These are phyloP conservation scores for Malacoraja senta DNA, from an alignment of 2,797 vertebrate genomes.

Conservation along the genomic window DNA sequence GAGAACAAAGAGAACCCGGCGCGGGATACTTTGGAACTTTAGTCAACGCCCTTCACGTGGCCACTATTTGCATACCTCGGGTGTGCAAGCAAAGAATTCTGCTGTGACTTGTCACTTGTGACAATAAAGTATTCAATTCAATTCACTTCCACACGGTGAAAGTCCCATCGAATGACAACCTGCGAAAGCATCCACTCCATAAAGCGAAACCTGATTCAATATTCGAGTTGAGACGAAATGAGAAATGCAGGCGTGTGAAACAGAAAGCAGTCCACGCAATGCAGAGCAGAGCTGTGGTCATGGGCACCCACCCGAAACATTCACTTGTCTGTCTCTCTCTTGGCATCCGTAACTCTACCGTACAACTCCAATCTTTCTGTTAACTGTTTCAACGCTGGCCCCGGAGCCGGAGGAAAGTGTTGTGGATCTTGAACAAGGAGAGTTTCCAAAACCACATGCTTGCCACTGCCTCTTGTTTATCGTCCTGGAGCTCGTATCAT, in stretches of 20 bases:
- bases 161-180: not conserved
- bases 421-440: not conserved
- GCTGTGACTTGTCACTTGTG: too few species aligned
- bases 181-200: not conserved
- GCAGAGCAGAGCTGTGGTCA: too few species aligned
- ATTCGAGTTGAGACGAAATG: not conserved
- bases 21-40: too few species aligned
- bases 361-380: not conserved
- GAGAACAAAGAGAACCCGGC: too few species aligned
- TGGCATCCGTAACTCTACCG: not conserved
- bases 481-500: not conserved
- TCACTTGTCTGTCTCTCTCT: slow-evolving; percentile 18
- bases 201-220: not conserved
- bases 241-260: not conserved
- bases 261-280: not conserved
- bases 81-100: too few species aligned
- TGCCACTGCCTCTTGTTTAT: not conserved
- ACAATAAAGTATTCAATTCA: too few species aligned
- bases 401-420: not conserved
- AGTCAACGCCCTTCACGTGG: too few species aligned
- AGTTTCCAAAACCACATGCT: not conserved
- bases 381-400: not conserved
- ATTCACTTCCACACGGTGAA: not conserved
- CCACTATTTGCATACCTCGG: too few species aligned
- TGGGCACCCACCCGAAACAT: not conserved